Evolutionary conservation across 2,797 vertebrate species (phyloP).

Genomic region (Cichlasoma orientale): DNA sequence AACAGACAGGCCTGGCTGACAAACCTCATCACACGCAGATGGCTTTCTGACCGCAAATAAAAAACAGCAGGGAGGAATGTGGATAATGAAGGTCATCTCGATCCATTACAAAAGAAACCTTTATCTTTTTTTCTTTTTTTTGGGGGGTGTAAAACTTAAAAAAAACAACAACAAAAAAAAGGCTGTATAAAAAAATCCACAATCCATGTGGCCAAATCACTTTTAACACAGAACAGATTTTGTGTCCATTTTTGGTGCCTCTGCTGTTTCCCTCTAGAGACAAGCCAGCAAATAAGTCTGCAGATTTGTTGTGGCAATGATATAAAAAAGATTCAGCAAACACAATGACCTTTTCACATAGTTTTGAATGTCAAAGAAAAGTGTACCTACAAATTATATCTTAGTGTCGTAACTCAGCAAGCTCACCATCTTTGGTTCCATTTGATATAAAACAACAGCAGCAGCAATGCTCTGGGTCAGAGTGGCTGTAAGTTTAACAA

Average conservation of each 20-base stretch:
- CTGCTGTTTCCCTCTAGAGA: background rate
- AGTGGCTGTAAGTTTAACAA: background rate
- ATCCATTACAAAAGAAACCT: slow-evolving; percentile 5
- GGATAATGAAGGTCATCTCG: slow-evolving; percentile 2
- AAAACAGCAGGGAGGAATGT: slow-evolving; percentile 17
- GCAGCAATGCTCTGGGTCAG: background rate
- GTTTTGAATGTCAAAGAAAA: background rate
- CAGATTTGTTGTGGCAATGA: background rate
- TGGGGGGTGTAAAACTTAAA: too few relatives aligned
- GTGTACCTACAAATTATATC: background rate
- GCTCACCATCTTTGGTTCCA: background rate
- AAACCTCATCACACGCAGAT: slow-evolving; percentile 23
- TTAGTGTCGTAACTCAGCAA: background rate
- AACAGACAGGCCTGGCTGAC: slow-evolving; percentile 21
- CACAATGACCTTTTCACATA: background rate
- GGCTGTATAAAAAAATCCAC: background rate
- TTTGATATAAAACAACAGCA: slow-evolving; percentile 5
- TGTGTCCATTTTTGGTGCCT: background rate
- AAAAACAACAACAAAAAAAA: too few relatives aligned
- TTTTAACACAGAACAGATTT: background rate
- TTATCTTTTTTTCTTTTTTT: background rate
- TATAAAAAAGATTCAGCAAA: background rate
- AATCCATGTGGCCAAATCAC: background rate
- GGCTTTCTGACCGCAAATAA: slow-evolving; percentile 34
- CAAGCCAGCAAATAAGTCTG: background rate